Conservation (phyloP, 1,140 invertebrate species). For the Atta colombica region DNA sequence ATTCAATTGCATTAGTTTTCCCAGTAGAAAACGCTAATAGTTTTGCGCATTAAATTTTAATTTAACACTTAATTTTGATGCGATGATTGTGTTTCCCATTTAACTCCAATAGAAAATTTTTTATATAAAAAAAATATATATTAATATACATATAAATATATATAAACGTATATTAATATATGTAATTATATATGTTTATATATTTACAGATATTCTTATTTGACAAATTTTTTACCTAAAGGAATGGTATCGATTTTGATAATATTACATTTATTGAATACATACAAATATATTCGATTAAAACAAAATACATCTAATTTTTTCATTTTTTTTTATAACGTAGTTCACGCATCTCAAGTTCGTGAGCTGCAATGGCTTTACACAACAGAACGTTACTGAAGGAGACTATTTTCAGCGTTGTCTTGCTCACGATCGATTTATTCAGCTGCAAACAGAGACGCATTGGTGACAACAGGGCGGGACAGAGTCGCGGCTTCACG, state of each 20-base stretch:
- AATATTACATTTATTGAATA: neutral
- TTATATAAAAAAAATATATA: too few relatives aligned
- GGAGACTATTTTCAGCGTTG: conserved; percentile 43
- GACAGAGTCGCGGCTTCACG: conserved; percentile 45
- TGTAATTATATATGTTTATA: too few relatives aligned
- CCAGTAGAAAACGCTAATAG: too few relatives aligned
- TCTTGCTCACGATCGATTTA: conserved; percentile 71
- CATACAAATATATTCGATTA: neutral
- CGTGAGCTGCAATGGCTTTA: neutral
- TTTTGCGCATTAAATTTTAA: neutral
- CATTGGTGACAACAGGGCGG: conserved; percentile 65
- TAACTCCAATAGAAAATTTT: neutral
- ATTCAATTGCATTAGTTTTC: too few relatives aligned
- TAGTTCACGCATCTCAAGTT: neutral
- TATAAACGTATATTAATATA: too few relatives aligned
- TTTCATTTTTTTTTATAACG: neutral
- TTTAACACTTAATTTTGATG: neutral
- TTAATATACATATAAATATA: too few relatives aligned
- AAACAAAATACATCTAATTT: neutral
- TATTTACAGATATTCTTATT: too few relatives aligned
- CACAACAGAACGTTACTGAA: neutral
- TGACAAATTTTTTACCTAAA: too few relatives aligned
- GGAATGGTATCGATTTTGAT: neutral
- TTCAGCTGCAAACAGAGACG: conserved; percentile 63
- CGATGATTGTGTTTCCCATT: neutral